These are phyloP conservation scores for Acanthosoma haemorrhoidale DNA, from an alignment of 2,888 invertebrate genomes.

Conservation along the genomic window DNA sequence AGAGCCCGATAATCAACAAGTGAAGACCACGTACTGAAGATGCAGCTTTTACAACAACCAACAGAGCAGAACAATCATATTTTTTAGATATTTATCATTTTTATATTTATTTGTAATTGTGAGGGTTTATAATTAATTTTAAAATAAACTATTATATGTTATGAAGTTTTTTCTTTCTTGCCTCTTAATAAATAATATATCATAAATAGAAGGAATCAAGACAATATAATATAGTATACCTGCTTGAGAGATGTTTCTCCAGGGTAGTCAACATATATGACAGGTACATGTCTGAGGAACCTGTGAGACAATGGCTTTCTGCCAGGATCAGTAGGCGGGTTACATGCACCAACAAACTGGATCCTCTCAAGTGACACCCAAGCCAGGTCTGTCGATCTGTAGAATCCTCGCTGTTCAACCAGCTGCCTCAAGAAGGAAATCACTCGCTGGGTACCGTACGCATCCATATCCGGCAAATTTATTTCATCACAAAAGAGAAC, in stretches of 20 bases:
- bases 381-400: conserved; percentile 68
- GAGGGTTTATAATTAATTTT: too few species aligned
- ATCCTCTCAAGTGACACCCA: conserved; percentile 97
- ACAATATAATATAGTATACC: too few species aligned
- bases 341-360: conserved; percentile 99
- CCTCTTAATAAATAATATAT: too few species aligned
- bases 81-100: too few species aligned
- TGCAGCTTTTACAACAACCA: too few species aligned
- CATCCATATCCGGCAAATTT: conserved; percentile 98
- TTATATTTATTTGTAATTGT: too few species aligned
- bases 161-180: too few species aligned
- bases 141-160: too few species aligned
- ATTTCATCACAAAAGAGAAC: conserved; percentile 99
- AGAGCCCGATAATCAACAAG: too few species aligned
- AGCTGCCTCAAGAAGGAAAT: conserved; percentile 97
- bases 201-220: too few species aligned
- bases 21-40: too few species aligned
- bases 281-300: conserved; percentile 90
- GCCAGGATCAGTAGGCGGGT: conserved; percentile 98
- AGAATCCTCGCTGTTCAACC: conserved; percentile 93
- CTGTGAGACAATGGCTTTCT: conserved; percentile 89
- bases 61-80: too few species aligned
- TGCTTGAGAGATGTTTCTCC: conserved; percentile 95
- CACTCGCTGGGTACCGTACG: conserved; percentile 95
- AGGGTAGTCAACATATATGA: conserved; percentile 98